Evolutionary conservation across 2,888 invertebrate species (phyloP).

Genomic region (Andrena chrysosceles): DNA sequence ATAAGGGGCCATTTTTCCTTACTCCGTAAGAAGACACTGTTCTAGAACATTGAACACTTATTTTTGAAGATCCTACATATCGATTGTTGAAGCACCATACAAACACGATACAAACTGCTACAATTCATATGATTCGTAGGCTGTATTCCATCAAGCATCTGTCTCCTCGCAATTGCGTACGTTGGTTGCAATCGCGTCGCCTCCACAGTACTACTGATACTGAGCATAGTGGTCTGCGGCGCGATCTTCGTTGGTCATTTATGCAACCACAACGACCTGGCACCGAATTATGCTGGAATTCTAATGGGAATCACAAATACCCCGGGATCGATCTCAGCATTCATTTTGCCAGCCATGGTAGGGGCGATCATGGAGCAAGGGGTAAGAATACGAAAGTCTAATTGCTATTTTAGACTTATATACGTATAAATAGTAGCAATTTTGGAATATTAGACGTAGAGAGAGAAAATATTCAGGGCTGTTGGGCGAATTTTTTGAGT

Average conservation of each 20-base stretch:
- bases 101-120: not conserved
- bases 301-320: constrained; percentile 84
- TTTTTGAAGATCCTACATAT: not conserved
- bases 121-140: constrained; percentile 67
- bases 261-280: constrained; percentile 81
- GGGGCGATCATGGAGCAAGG: constrained; percentile 77
- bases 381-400: constrained; percentile 70
- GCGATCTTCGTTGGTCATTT: constrained; percentile 82
- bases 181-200: constrained; percentile 76
- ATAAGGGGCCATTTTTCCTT: no score
- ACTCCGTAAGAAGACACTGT: no score
- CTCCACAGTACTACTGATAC: constrained; percentile 74
- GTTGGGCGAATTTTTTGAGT: no score
- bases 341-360: constrained; percentile 79
- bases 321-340: constrained; percentile 82
- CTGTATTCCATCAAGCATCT: constrained; percentile 77
- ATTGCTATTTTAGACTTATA: not conserved
- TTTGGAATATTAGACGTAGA: not conserved
- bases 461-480: no score
- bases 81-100: not conserved
- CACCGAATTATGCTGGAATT: constrained; percentile 83
- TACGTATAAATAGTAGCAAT: not conserved
- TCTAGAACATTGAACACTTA: not conserved
- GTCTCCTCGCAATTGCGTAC: constrained; percentile 78
- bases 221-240: constrained; percentile 79